Evolutionary conservation across 92 coral and sea anemone genomes (phyloP), one percentile per base, ranked within the genome.

Genomic region (Palythoa grandiflora): DNA sequence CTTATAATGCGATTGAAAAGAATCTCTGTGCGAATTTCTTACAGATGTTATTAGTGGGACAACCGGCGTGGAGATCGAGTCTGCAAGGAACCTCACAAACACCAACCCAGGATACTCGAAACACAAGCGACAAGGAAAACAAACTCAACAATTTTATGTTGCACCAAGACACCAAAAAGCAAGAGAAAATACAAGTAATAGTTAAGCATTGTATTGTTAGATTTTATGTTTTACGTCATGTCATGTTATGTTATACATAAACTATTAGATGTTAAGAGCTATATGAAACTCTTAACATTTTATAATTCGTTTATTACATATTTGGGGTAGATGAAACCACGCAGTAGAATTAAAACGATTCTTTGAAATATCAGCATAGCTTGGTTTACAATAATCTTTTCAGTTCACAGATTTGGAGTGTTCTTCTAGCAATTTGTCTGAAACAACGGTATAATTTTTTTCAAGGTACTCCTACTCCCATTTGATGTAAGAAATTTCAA

Each of bases 81-180:
- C 63, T 10, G 57, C 84, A 9, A 87, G 89, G 73, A 77, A 38
- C 16, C n/a, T 60, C 53, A 65, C 75, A n/a, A 59, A 53, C 11
- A 2, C 76, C 60, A 55, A 78, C 28, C 75, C 59, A 9, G 89
- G 80, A 17, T 44, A 86, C 51, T 73, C 84, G 79, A 87, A 90
- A 19, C 91, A 66, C 71, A 91, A 92, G 89, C 83, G 89, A 50
- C 91, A 78, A 6, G 86, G 89, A 4, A 95, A 94, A 80, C 91
- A 95, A 21, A 89, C 98, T 40, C 98, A 94, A 16, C 85, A 80
- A 59, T 87, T 83, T 57, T 93, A 94, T 68, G 88, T 84, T 28
- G 91, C 96, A 5, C 95, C 96, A 19, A 76, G 96, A 90, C 95
- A 92, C 72, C 93, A 93, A 76, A 89, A 92, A 75, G 83, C 73